Evolutionary conservation across 2,888 invertebrate genomes (phyloP).

Genomic region (Yponomeuta plumbellus): DNA sequence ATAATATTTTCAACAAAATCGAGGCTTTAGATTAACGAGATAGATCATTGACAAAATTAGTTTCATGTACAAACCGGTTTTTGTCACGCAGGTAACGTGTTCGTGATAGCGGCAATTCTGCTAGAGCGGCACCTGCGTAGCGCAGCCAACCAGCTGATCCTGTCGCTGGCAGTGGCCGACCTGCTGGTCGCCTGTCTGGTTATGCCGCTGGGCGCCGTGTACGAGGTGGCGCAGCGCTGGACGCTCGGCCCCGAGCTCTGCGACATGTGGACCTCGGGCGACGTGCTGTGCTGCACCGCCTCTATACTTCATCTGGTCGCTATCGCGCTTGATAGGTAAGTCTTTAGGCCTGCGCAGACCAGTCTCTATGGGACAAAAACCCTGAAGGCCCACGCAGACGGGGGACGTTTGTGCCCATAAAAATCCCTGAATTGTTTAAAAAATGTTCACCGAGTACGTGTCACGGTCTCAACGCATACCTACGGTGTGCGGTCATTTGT

Average conservation of each 20-base stretch:
- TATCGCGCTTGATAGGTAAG: constrained; percentile 87
- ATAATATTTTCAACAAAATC: too few species aligned
- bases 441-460: too few species aligned
- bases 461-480: too few species aligned
- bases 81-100: constrained; percentile 85
- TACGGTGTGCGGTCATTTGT: too few species aligned
- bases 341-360: too few species aligned
- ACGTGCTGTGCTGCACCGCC: constrained; percentile 93
- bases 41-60: too few species aligned
- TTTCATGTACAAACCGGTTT: too few species aligned
- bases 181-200: constrained; percentile 90
- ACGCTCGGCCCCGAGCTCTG: constrained; percentile 90
- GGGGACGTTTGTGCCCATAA: too few species aligned
- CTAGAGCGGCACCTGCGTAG: constrained; percentile 91
- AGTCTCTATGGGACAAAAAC: too few species aligned
- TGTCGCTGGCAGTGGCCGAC: constrained; percentile 94
- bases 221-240: constrained; percentile 88
- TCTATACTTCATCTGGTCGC: constrained; percentile 88
- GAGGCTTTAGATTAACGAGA: too few species aligned
- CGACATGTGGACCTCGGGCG: constrained; percentile 96
- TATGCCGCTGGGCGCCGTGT: constrained; percentile 86
- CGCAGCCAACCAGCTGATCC: constrained; percentile 93
- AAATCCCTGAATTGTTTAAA: too few species aligned
- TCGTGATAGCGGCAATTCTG: constrained; percentile 95
- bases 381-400: too few species aligned